phyloP scores from a whole-genome alignment of 2,113 vertebrate species.

The Etia nguti region DNA sequence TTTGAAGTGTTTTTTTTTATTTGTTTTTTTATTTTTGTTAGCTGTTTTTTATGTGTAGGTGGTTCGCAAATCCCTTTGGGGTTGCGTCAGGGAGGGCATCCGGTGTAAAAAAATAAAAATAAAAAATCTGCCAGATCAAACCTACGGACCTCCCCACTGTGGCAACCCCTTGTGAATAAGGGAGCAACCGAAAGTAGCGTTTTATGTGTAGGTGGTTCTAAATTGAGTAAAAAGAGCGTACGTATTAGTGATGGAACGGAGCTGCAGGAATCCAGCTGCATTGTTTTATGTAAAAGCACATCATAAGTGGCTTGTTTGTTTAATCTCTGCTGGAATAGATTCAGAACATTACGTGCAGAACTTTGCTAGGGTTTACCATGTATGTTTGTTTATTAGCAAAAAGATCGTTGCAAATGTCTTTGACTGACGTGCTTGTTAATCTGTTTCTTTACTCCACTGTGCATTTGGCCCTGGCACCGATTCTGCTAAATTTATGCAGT shows the following conservation, averaged over 20 bases:
- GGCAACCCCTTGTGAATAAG: not conserved
- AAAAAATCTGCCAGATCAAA: not conserved
- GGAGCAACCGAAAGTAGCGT: not conserved
- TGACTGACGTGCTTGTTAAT: not conserved
- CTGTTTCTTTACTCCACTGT: not conserved
- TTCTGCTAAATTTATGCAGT: not conserved
- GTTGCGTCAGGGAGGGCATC: not conserved
- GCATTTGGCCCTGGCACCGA: not conserved
- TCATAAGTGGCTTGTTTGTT: slow-evolving; percentile 10
- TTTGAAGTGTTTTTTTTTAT: not conserved
- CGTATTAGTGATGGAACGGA: not conserved
- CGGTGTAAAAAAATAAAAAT: not conserved
- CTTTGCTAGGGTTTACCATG: not conserved
- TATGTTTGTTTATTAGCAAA: not conserved
- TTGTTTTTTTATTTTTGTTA: not conserved
- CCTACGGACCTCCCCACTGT: not conserved
- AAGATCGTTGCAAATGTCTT: not conserved
- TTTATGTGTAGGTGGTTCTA: slow-evolving; percentile 6
- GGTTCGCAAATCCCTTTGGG: not conserved
- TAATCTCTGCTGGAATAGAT: not conserved
- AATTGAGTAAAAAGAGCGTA: not conserved
- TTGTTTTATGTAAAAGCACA: slow-evolving; percentile 1
- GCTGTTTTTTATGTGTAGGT: slow-evolving; percentile 4
- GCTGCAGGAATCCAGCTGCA: not conserved
- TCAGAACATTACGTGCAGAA: not conserved